phyloP scores from a whole-genome alignment of 2,888 invertebrate genomes.

The Strigamia transsilvanica region DNA sequence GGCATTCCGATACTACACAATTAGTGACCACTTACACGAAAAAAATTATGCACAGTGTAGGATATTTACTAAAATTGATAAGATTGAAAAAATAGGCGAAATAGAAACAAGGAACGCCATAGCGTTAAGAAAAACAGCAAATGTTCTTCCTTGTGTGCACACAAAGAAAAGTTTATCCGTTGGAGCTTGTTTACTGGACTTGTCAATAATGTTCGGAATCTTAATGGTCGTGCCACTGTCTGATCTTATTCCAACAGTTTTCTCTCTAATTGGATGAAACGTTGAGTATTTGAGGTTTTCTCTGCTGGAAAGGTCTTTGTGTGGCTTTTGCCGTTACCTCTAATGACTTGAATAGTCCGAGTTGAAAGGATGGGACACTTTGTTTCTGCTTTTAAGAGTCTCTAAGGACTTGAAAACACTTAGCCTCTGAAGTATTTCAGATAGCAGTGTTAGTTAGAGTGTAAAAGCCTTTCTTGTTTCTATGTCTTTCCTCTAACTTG shows the following conservation, averaged over 20 bases:
- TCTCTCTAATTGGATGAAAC: conserved; percentile 10
- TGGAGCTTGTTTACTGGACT: background rate
- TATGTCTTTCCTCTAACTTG: background rate
- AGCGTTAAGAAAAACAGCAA: no score
- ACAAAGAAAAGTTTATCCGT: background rate
- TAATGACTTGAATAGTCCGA: conserved; percentile 22
- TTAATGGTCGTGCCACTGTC: background rate
- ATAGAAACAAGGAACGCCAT: no score
- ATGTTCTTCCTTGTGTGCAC: no score
- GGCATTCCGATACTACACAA: no score
- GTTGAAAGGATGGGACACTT: conserved; percentile 31
- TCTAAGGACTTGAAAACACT: conserved; percentile 24
- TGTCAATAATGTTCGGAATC: background rate
- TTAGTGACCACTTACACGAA: no score
- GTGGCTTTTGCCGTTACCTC: conserved; percentile 34
- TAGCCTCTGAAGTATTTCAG: conserved; percentile 1
- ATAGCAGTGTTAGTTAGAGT: background rate
- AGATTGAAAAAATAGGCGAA: no score
- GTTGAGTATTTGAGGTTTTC: conserved; percentile 19
- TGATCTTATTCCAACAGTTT: background rate
- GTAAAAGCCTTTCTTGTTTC: background rate
- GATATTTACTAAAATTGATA: no score
- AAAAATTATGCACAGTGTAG: no score
- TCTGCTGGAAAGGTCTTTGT: background rate
- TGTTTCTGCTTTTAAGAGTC: background rate